Percentiles rank a stretch among this genome's conserved stretches.
phyloP scores from a whole-genome alignment of 2,888 invertebrate species.

The Linyphia triangularis region DNA sequence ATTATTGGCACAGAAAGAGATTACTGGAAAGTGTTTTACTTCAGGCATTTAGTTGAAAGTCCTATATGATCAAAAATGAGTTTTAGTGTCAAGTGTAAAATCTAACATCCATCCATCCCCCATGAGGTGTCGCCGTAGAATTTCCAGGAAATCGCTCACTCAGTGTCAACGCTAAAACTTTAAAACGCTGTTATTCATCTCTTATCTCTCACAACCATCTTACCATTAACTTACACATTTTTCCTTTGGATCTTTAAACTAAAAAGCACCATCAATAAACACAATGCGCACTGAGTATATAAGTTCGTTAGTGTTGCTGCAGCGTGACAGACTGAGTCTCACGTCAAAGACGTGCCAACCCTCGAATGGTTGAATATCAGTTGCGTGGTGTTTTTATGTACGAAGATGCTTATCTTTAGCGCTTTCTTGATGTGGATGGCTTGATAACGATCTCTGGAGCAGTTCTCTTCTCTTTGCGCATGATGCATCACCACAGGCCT shows the following conservation, averaged over 20 bases:
- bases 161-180: conserved; percentile 28
- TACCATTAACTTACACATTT: conserved; percentile 8
- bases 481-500: conserved; percentile 61
- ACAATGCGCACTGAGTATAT: background rate
- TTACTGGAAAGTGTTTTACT: too few relatives aligned
- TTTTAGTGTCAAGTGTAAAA: too few relatives aligned
- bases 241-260: too few relatives aligned
- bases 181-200: background rate
- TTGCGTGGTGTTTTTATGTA: conserved; percentile 51
- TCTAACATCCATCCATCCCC: too few relatives aligned
- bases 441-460: conserved; percentile 51
- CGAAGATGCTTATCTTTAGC: conserved; percentile 69
- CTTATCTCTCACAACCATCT: conserved; percentile 18
- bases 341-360: conserved; percentile 40
- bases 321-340: conserved; percentile 37
- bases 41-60: too few relatives aligned
- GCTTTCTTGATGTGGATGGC: conserved; percentile 59
- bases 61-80: too few relatives aligned
- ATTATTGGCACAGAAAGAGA: too few relatives aligned
- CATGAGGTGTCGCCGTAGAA: background rate
- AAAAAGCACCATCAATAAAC: background rate
- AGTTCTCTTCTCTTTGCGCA: conserved; percentile 41
- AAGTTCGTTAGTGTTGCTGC: conserved; percentile 33
- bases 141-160: background rate
- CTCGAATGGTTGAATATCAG: conserved; percentile 39